These are phyloP conservation scores for Oryzias curvinotus DNA, from an alignment of 2,113 vertebrate genomes.

Conservation along the genomic window DNA sequence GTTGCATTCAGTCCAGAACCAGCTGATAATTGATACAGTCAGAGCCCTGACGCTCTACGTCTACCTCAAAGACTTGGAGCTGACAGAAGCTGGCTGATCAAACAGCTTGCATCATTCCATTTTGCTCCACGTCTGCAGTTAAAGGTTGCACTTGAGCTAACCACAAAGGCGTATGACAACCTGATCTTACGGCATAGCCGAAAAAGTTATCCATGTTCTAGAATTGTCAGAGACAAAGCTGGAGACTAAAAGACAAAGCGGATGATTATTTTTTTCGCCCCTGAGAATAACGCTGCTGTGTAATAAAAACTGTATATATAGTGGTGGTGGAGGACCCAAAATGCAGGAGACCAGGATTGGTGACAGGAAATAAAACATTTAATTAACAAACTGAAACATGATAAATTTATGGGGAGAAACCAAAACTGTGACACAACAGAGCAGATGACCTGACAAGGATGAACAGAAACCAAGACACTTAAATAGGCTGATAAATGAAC, in stretches of 20 bases:
- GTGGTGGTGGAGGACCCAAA: too few species aligned
- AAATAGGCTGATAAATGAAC: too few species aligned
- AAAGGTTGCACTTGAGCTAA: not conserved
- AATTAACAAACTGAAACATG: too few species aligned
- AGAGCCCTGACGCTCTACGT: not conserved
- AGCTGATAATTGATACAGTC: slow-evolving; percentile 9
- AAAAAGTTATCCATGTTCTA: not conserved
- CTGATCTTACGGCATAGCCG: not conserved
- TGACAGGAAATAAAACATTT: too few species aligned
- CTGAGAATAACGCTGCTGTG: not conserved
- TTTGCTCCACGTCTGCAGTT: not conserved
- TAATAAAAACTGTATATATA: too few species aligned
- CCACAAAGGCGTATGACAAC: slow-evolving; percentile 3
- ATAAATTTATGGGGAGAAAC: too few species aligned
- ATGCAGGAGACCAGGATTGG: too few species aligned
- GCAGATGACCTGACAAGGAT: too few species aligned
- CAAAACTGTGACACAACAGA: too few species aligned
- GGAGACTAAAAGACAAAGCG: slow-evolving; percentile 1
- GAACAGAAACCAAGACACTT: too few species aligned
- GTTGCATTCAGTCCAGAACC: not conserved
- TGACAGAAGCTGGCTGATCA: slow-evolving; percentile 30
- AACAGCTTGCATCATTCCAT: slow-evolving; percentile 4
- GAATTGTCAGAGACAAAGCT: not conserved
- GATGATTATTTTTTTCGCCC: not conserved
- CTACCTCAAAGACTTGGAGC: not conserved